Percentiles rank a stretch among this genome's conserved stretches.
Evolutionary conservation across 2,113 vertebrate species (phyloP).

Genomic region (Artemisiospiza belli): DNA sequence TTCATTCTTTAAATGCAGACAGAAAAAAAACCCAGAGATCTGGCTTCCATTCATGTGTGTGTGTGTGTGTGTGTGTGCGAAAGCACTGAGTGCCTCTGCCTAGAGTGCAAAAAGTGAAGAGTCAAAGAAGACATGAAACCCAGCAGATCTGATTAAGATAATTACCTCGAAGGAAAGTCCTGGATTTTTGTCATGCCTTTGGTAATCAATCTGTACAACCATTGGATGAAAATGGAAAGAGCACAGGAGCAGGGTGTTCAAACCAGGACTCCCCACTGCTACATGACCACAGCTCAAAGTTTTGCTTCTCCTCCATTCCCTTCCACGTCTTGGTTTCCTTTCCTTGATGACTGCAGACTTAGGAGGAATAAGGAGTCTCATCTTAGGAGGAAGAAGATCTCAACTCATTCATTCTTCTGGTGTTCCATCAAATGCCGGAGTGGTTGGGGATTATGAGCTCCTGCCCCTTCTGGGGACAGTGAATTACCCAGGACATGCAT

Average conservation of each 20-base stretch:
- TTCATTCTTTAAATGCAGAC: neutral
- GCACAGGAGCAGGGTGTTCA: neutral
- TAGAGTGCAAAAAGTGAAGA: neutral
- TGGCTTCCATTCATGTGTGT: accelerated
- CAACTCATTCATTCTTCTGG: neutral
- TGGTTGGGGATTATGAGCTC: neutral
- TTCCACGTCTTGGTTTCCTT: neutral
- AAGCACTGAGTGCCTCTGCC: neutral
- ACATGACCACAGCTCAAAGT: neutral
- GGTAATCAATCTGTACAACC: neutral
- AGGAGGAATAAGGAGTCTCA: neutral
- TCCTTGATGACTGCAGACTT: neutral
- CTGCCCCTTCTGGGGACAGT: neutral
- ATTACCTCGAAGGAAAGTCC: neutral
- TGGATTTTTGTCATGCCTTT: neutral
- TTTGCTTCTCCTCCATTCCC: neutral
- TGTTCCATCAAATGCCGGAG: neutral
- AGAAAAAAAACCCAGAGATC: accelerated
- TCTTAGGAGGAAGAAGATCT: neutral
- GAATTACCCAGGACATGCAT: neutral
- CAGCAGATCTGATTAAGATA: neutral
- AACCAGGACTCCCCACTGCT: neutral
- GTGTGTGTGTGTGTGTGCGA: neutral
- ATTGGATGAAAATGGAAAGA: neutral
- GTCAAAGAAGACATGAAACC: neutral